These are phyloP conservation scores for Oxyteleia sp. DNA, from an alignment of 2,888 invertebrate genomes.

Conservation along the genomic window DNA sequence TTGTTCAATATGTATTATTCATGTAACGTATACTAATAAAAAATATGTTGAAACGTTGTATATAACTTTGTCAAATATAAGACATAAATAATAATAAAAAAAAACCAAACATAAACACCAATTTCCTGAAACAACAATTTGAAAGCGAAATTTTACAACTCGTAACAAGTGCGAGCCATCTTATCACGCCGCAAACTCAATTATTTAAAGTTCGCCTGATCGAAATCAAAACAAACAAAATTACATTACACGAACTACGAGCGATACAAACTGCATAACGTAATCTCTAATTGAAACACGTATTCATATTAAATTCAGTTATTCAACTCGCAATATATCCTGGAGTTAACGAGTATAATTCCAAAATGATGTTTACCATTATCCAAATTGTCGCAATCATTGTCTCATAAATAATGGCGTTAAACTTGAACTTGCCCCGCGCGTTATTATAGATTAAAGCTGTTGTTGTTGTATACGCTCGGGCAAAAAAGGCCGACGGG, in stretches of 20 bases:
- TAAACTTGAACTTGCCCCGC: constrained; percentile 66
- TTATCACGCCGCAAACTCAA: constrained; percentile 26
- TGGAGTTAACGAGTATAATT: constrained; percentile 59
- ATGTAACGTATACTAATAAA: too few relatives aligned
- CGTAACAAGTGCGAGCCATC: constrained; percentile 25
- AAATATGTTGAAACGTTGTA: too few relatives aligned
- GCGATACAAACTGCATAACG: constrained; percentile 57
- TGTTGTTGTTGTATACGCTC: constrained; percentile 20
- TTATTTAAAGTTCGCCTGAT: constrained; percentile 40
- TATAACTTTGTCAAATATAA: too few relatives aligned
- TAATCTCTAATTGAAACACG: constrained; percentile 65
- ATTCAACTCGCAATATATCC: constrained; percentile 57
- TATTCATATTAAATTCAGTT: constrained; percentile 64
- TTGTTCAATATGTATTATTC: too few relatives aligned
- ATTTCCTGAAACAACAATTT: too few relatives aligned
- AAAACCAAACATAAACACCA: too few relatives aligned
- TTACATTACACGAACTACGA: constrained; percentile 38
- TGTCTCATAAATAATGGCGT: constrained; percentile 65
- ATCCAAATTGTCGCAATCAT: constrained; percentile 59
- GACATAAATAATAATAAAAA: too few relatives aligned
- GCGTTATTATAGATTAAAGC: constrained; percentile 57
- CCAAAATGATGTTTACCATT: constrained; percentile 66
- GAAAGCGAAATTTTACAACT: neutral
- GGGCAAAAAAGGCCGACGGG: constrained; percentile 31
- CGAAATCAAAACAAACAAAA: constrained; percentile 51